Evolutionary conservation across 2,888 invertebrate genomes (phyloP).

Genomic region (Metalampra italica): DNA sequence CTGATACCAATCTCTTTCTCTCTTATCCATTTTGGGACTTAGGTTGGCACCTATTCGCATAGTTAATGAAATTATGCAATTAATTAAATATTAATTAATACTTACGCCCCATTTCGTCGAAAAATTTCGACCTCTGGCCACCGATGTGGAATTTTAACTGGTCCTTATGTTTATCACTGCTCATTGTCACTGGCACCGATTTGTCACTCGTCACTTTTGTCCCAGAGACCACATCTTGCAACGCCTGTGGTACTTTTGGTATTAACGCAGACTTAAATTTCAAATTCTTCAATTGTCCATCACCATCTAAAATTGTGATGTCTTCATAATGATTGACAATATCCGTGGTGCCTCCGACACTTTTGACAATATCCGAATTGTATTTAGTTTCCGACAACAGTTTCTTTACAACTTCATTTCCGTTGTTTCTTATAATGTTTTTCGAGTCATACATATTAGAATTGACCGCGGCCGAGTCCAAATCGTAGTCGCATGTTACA

Average conservation of each 20-base stretch:
- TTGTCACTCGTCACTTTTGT: slow-evolving; percentile 24
- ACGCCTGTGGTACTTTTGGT: slow-evolving; percentile 21
- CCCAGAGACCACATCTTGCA: slow-evolving; percentile 22
- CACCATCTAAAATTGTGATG: slow-evolving; percentile 53
- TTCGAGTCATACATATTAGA: slow-evolving; percentile 40
- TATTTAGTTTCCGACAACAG: slow-evolving; percentile 43
- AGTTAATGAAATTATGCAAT: too few relatives aligned
- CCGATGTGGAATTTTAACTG: slow-evolving; percentile 17
- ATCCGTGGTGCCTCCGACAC: slow-evolving; percentile 34
- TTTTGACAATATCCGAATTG: slow-evolving; percentile 39
- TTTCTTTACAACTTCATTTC: slow-evolving; percentile 30
- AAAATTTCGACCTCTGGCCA: slow-evolving; percentile 77
- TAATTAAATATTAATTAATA: slow-evolving; percentile 29
- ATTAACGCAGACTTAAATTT: slow-evolving; percentile 49
- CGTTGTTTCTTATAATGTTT: slow-evolving; percentile 34
- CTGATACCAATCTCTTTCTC: too few relatives aligned
- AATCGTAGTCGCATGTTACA: slow-evolving; percentile 24
- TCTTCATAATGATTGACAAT: slow-evolving; percentile 58
- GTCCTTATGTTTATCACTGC: slow-evolving; percentile 15
- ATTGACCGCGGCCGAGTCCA: slow-evolving; percentile 32
- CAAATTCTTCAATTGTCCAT: slow-evolving; percentile 55
- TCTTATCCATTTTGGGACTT: too few relatives aligned
- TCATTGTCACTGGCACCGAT: slow-evolving; percentile 14
- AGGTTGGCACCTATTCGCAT: too few relatives aligned
- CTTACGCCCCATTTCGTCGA: slow-evolving; percentile 85